A percentile compares a stretch with the other conserved stretches of the same genome.
Conservation (phyloP, 2,797 vertebrate species). For the Tinamus major region DNA sequence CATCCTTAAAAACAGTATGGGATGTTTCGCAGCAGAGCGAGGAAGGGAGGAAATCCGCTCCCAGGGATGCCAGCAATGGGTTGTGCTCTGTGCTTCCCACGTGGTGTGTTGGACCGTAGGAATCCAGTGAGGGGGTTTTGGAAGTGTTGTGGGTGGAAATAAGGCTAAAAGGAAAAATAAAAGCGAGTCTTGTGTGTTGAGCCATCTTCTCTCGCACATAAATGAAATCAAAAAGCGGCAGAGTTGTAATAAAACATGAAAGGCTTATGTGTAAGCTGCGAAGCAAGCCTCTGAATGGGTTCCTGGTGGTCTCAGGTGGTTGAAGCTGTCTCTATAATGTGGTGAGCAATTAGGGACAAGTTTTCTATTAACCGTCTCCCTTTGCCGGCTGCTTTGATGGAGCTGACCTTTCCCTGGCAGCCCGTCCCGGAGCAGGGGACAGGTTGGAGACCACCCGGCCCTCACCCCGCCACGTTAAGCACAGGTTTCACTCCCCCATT, state of each 20-base stretch:
- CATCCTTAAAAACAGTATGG: accelerated
- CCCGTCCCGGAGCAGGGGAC: conserved; percentile 15
- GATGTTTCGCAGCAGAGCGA: accelerated
- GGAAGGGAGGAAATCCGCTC: not conserved
- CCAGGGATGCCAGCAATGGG: accelerated
- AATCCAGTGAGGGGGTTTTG: not conserved
- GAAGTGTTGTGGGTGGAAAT: conserved; percentile 60
- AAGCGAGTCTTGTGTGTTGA: conserved; percentile 7
- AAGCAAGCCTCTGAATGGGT: conserved; percentile 74
- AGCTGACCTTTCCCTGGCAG: conserved; percentile 47
- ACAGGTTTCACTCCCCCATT: not conserved
- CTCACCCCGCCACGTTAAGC: conserved; percentile 5
- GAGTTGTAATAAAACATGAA: conserved; percentile 82
- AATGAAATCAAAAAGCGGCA: conserved; percentile 74
- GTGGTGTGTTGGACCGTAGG: not conserved
- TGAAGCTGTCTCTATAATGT: conserved; percentile 84
- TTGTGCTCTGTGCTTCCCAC: accelerated
- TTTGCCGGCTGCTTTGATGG: conserved; percentile 68
- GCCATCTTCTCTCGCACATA: conserved; percentile 62
- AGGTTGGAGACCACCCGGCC: conserved; percentile 24
- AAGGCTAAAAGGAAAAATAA: conserved; percentile 37
- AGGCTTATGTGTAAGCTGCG: conserved; percentile 77
- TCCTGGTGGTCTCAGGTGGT: conserved; percentile 88
- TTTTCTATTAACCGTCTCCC: conserved; percentile 75
- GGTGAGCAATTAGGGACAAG: conserved; percentile 78